Evolutionary conservation across 2,797 vertebrate species (phyloP), one percentile per base, ranked within the genome.

Genomic region (Poecilia gillii): DNA sequence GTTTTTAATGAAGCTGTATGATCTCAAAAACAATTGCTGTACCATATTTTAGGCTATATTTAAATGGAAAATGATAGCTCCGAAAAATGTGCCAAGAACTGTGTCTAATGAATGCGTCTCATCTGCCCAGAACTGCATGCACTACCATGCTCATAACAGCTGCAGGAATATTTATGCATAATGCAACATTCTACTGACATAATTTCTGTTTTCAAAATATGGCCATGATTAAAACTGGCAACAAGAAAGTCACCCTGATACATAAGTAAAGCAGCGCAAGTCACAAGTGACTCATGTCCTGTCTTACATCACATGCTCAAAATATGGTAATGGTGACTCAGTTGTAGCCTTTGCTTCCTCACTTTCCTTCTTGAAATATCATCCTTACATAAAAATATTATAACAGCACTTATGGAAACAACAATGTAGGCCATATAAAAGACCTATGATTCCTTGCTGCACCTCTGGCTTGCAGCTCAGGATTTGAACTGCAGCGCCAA

Each of bases 171-270:
- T 70, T 70, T 25, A 70, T 43, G 39, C 20, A 68, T 39, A 68
- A 45, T 70, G 39, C 23, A n/a, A 70, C 41, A 45, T 70, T 83
- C 51, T 33, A n/a, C 71, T 78, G 83, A 68, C 36, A 23, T 68
- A 68, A 41, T 68, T 39, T 41, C 36, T 41, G 36, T 41, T 53
- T 91, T 87, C 92, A 90, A 75, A 81, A 66, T 36, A 41, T 74
- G 80, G 82, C 81, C 39, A 49, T 85, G 82, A 81, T 79, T 64
- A 23, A 73, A 86, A 76, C 88, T 84, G 87, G 89, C 81, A 43
- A 43, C 66, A 70, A 25, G 41, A 70, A 70, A 70, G 39, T 70
- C 41, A n/a, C 39, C 39, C 39, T 86, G 31, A 81, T 74, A 75
- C 79, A 41, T 45, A 68, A 75, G 75, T 43, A 70, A 70, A 45